These are phyloP conservation scores for Himalopsyche anomala DNA, from an alignment of 2,888 invertebrate species.

Conservation along the genomic window DNA sequence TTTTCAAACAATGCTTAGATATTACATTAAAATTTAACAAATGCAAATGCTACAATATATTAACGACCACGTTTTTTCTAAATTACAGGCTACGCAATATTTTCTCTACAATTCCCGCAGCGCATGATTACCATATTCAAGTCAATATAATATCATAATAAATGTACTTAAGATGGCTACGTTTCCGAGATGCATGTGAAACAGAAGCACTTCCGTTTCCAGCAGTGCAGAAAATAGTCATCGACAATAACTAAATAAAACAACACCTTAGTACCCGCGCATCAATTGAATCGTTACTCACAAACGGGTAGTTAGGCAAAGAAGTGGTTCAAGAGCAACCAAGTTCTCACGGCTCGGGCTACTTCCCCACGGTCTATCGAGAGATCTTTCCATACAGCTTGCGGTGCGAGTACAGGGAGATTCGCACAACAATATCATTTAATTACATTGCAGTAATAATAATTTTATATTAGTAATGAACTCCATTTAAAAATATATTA, in stretches of 20 bases:
- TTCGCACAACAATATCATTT: not conserved
- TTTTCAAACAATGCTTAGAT: not conserved
- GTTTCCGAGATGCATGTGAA: not conserved
- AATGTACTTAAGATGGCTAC: not conserved
- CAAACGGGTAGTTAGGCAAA: not conserved
- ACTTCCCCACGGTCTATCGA: conserved; percentile 60
- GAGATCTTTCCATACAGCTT: conserved; percentile 20
- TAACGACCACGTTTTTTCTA: not conserved
- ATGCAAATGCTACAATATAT: not conserved
- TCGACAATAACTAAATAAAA: conserved; percentile 19
- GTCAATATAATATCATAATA: not conserved
- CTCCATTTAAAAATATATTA: too few species aligned
- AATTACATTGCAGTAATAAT: not conserved
- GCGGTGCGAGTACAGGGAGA: not conserved
- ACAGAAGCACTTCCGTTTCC: conserved; percentile 6
- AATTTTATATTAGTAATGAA: too few species aligned
- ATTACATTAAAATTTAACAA: not conserved
- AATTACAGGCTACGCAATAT: conserved; percentile 11
- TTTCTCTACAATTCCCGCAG: not conserved
- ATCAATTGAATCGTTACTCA: conserved; percentile 16
- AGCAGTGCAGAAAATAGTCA: not conserved
- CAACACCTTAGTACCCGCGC: not conserved
- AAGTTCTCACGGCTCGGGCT: conserved; percentile 61
- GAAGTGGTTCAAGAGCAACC: conserved; percentile 6
- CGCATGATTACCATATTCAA: conserved; percentile 10